phyloP scores from a whole-genome alignment of 2,888 invertebrate species.

The Galerucella nymphaeae region DNA sequence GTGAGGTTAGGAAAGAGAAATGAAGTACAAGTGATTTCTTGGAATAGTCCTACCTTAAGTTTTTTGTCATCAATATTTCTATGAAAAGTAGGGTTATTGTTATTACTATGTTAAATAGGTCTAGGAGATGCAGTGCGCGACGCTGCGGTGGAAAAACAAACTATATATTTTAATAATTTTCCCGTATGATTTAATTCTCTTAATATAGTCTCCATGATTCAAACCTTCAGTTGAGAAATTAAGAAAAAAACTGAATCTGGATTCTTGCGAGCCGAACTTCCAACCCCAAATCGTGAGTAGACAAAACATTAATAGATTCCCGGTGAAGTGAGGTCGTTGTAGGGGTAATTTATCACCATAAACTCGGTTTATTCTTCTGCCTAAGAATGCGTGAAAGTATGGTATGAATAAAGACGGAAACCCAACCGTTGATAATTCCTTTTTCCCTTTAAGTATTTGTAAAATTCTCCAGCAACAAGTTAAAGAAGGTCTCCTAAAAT shows the following conservation, averaged over 20 bases:
- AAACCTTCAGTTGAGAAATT: not conserved
- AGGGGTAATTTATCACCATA: conserved; percentile 44
- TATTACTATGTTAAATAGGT: no score
- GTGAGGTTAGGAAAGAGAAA: no score
- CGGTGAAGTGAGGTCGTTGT: conserved; percentile 39
- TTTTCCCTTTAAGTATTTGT: not conserved
- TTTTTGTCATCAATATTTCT: no score
- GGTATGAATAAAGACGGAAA: conserved; percentile 40
- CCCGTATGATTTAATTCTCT: no score
- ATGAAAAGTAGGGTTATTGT: no score
- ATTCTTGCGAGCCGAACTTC: conserved; percentile 25
- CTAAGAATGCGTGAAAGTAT: conserved; percentile 43
- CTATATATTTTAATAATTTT: no score
- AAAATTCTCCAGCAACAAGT: not conserved
- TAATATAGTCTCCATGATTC: no score
- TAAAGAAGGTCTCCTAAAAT: not conserved
- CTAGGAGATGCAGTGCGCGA: no score
- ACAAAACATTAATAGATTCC: conserved; percentile 45
- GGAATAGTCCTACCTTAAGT: no score
- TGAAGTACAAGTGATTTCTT: no score
- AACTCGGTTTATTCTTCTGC: conserved; percentile 42
- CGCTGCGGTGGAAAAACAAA: no score
- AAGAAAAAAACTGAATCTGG: conserved; percentile 9
- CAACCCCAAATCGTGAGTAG: conserved; percentile 36
- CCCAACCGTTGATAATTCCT: conserved; percentile 40